Evolutionary conservation across 2,113 vertebrate genomes (phyloP), one percentile per base, ranked within the genome.

Genomic region (Paradoxurus hermaphroditus): DNA sequence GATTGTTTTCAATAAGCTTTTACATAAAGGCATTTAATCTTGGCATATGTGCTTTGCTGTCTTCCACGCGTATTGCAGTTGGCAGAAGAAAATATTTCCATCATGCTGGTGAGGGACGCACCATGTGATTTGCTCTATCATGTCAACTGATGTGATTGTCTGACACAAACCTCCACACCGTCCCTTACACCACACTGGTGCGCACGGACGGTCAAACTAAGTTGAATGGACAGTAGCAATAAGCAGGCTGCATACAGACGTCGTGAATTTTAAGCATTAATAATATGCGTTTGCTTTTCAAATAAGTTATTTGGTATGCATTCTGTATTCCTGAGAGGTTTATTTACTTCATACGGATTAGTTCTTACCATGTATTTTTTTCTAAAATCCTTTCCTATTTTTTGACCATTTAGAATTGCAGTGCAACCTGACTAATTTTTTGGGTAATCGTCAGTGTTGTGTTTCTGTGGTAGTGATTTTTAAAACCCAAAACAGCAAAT

Each of bases 1-100:
- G 53, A 72, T 46, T 65, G 68, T 88, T 92, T 95, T 51, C 77
- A 67, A 41, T 91, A 82, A 78, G 44, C 10, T 86, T 34, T 84
- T 79, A 12, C 31, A 51, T 27, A 53, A 4, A 90, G 16, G 12
- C 1, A 85, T 62, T 77, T 86, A 94, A 49, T 90, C 4, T 18
- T n/a, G 39, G 14, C n/a, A 46, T 16, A 29, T 44, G 44, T 86
- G 41, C 83, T 84, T 78, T 70, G 19, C 29, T 65, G 5, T 59
- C 41, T 92, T 51, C 1, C 1, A 51, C 5, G 78, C 41, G 86
- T 23, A 44, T 21, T 25, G 13, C 21, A 86, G 44, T 49, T 94
- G 82, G 5, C 3, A 86, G 53, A 13, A 49, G 5, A 78, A 25
- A 41, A 96, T 85, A 39, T 6, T 94, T 87, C 65, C 85, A 23